Percentiles rank a stretch among this genome's conserved stretches.
These are phyloP conservation scores for Hydropsyche tenuis DNA, from an alignment of 1,140 invertebrate genomes.

Conservation along the genomic window DNA sequence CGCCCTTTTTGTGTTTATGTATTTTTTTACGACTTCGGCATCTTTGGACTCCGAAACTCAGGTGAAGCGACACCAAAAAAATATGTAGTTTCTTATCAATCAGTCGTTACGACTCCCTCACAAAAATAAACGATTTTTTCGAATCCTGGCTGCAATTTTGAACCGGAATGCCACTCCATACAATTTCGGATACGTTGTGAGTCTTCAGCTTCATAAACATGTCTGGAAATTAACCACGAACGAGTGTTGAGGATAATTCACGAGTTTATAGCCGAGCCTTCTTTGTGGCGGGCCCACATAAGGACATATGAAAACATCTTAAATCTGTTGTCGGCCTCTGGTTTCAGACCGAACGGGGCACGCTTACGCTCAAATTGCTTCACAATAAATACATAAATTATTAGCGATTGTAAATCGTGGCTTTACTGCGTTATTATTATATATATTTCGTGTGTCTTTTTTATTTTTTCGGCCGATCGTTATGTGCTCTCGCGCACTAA, in stretches of 20 bases:
- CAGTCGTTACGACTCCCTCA: not conserved
- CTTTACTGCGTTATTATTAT: not conserved
- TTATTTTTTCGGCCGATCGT: constrained; percentile 1
- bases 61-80: not conserved
- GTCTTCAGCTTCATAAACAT: constrained; percentile 5
- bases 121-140: not conserved
- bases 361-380: constrained; percentile 23
- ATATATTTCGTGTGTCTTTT: no score
- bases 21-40: constrained; percentile 16
- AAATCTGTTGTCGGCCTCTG: constrained; percentile 30
- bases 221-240: constrained; percentile 22
- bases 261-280: not conserved
- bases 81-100: constrained; percentile 16
- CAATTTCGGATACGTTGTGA: no score
- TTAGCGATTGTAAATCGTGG: constrained; percentile 28
- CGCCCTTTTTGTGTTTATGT: constrained; percentile 14
- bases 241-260: constrained; percentile 26
- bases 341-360: not conserved
- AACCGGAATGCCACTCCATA: not conserved
- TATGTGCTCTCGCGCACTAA: constrained; percentile 3
- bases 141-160: not conserved
- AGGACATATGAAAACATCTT: constrained; percentile 28
- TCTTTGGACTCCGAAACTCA: not conserved
- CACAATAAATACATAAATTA: constrained; percentile 36
- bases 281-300: constrained; percentile 9